A percentile compares a stretch with the other conserved stretches of the same genome.
Evolutionary conservation across 2,797 vertebrate species (phyloP).

Genomic region (Enoplosus armatus): DNA sequence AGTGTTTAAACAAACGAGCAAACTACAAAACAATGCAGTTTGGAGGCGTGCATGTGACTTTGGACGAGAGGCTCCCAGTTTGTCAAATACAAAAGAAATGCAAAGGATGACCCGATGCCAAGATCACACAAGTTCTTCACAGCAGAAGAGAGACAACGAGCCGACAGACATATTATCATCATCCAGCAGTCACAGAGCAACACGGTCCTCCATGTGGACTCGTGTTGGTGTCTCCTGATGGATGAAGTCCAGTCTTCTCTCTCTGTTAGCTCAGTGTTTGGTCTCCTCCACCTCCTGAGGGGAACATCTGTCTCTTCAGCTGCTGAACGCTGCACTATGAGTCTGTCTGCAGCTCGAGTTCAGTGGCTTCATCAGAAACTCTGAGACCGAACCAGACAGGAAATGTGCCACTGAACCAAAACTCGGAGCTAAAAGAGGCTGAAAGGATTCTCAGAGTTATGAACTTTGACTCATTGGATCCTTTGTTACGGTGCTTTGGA

Average conservation of each 20-base stretch:
- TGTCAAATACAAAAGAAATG: not conserved
- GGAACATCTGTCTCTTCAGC: too few species aligned
- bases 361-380: too few species aligned
- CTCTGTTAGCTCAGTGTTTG: too few species aligned
- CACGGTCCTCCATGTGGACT: too few species aligned
- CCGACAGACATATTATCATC: not conserved
- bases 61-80: not conserved
- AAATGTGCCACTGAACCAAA: not conserved
- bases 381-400: not conserved
- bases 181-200: not conserved
- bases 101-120: not conserved
- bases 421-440: not conserved
- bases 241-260: too few species aligned
- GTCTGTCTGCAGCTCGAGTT: too few species aligned
- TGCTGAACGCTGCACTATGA: too few species aligned
- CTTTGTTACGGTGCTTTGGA: not conserved
- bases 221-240: too few species aligned
- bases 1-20: too few species aligned
- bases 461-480: not conserved
- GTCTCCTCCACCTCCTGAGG: too few species aligned
- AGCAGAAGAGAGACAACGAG: not conserved
- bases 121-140: not conserved
- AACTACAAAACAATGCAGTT: not conserved
- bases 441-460: not conserved
- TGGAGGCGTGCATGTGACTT: not conserved